These are phyloP conservation scores for Lepus townsendii DNA, from an alignment of 2,797 vertebrate genomes.

Conservation along the genomic window DNA sequence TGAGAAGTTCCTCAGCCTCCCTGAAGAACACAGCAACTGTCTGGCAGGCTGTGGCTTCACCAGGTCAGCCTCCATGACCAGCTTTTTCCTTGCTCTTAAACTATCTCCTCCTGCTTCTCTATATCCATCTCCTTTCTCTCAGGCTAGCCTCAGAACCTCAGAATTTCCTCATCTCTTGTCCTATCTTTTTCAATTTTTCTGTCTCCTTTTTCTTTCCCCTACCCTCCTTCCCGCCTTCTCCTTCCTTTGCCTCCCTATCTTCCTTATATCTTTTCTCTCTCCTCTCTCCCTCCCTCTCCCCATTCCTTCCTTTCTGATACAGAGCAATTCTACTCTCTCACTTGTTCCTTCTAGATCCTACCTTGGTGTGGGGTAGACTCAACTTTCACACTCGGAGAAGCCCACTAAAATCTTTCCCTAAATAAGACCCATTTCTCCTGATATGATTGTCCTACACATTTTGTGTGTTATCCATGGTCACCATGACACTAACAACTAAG, in stretches of 20 bases:
- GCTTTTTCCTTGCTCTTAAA: neutral
- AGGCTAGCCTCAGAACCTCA: neutral
- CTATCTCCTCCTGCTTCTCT: neutral
- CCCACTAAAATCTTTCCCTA: neutral
- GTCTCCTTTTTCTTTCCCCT: no score
- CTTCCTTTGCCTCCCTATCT: neutral
- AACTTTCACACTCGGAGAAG: neutral
- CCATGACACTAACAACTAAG: neutral
- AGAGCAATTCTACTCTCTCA: neutral
- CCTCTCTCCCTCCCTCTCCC: no score
- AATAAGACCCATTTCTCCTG: neutral
- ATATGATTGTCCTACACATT: neutral
- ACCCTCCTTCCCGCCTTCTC: no score
- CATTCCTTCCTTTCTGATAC: neutral
- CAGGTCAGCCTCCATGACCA: neutral
- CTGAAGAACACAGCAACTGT: rapidly evolving
- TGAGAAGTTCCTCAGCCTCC: neutral
- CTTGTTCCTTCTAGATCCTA: neutral
- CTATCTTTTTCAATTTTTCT: neutral
- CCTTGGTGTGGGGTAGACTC: neutral
- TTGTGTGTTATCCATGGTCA: neutral
- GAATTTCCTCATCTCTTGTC: neutral
- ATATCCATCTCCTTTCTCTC: neutral
- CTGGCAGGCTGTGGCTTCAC: rapidly evolving
- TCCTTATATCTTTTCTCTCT: no score